phyloP scores from a whole-genome alignment of 2,113 vertebrate genomes.

The Anguilla japonica region DNA sequence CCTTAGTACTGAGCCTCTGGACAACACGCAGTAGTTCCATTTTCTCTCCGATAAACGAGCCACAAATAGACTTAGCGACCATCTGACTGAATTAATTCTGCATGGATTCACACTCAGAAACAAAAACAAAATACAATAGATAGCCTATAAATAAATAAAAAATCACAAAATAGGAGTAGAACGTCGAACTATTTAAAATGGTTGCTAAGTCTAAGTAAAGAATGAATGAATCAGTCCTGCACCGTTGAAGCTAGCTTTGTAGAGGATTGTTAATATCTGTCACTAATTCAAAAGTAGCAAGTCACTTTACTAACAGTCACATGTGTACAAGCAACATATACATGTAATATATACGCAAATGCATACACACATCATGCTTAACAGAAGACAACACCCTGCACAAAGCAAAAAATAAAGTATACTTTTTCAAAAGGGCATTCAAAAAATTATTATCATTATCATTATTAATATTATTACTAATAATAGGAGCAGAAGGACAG shows the following conservation, averaged over 20 bases:
- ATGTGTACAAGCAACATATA: background rate
- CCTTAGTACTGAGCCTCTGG: background rate
- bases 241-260: background rate
- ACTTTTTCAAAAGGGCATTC: background rate
- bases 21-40: background rate
- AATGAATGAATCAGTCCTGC: background rate
- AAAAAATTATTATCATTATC: slow-evolving; percentile 26
- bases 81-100: background rate
- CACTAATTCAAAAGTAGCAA: background rate
- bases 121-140: background rate
- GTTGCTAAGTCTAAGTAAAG: background rate
- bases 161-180: background rate
- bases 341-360: background rate
- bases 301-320: background rate
- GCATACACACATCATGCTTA: background rate
- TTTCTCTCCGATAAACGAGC: background rate
- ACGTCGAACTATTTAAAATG: background rate
- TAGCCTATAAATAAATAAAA: background rate
- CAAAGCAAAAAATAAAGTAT: background rate
- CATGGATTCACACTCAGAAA: background rate
- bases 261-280: background rate
- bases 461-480: slow-evolving; percentile 23
- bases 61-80: background rate
- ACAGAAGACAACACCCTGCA: background rate
- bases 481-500: slow-evolving; percentile 14